phyloP scores from a whole-genome alignment of 2,888 invertebrate species.

The Quadriops clusia region DNA sequence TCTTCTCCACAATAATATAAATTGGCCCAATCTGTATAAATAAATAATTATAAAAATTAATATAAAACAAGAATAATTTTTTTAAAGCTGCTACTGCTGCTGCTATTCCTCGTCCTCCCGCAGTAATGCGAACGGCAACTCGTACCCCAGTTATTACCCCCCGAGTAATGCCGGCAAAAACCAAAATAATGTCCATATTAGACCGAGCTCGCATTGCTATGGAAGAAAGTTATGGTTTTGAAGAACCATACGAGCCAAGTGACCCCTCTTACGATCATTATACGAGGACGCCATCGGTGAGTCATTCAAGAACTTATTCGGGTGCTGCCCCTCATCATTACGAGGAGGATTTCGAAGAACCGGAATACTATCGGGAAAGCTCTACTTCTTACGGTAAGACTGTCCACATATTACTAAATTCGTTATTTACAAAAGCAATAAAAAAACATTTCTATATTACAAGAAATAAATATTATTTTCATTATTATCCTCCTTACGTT shows the following conservation, averaged over 20 bases:
- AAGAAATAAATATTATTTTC: too few species aligned
- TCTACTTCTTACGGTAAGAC: slow-evolving; percentile 22
- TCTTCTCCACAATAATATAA: too few species aligned
- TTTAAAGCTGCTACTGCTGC: slow-evolving; percentile 22
- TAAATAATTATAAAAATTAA: too few species aligned
- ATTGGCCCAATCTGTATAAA: too few species aligned
- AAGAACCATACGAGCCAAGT: slow-evolving; percentile 27
- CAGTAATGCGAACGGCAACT: slow-evolving; percentile 36
- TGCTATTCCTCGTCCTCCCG: slow-evolving; percentile 34
- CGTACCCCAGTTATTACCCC: slow-evolving; percentile 38
- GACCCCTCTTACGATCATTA: slow-evolving; percentile 27
- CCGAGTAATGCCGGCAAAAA: slow-evolving; percentile 53
- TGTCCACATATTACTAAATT: too few species aligned
- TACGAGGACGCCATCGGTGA: slow-evolving; percentile 22
- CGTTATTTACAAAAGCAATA: too few species aligned
- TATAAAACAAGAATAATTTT: too few species aligned
- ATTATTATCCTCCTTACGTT: too few species aligned
- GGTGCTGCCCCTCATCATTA: slow-evolving; percentile 31
- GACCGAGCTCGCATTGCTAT: slow-evolving; percentile 72
- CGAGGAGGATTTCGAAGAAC: slow-evolving; percentile 33
- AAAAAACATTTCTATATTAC: too few species aligned
- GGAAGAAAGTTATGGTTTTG: slow-evolving; percentile 63
- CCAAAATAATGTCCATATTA: slow-evolving; percentile 73
- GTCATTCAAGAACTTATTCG: slow-evolving; percentile 24
- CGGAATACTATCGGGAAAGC: slow-evolving; percentile 33